Evolutionary conservation across 2,888 invertebrate species (phyloP), one percentile per base, ranked within the genome.

Genomic region (Eupelmus urozonus): DNA sequence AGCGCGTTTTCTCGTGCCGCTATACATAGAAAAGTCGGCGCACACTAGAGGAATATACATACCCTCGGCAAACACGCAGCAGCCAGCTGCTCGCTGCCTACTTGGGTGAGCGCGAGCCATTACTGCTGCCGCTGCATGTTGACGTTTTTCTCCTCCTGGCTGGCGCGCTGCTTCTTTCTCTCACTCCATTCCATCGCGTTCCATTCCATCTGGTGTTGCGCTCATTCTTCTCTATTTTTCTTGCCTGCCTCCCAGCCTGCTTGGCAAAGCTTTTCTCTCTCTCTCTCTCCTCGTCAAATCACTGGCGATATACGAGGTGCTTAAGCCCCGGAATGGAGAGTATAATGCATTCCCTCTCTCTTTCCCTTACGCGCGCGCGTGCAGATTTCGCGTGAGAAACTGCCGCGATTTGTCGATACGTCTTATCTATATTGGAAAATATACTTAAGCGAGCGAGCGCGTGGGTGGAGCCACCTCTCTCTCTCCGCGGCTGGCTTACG

Each of bases 201-300:
- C 70, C 76, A 53, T 72, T 70, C 74, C 69, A 71, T 70, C 67
- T 51, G 51, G 42, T 40, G 60, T 60, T 70, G 60, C n/a, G n/a
- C 71, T 71, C 81, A 79, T 81, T 80, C 77, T 77, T 78, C 70
- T 80, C 66, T 34, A 55, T 63, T 70, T 70, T 18, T 63, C 74
- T 53, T 27, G 27, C 59, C 5, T n/a, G n/a, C n/a, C n/a, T n/a
- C n/a, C n/a, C n/a, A n/a, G n/a, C 20, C 62, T 69, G 34, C 45
- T 76, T 76, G 66, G 62, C 72, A 70, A 25, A 65, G 72, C 72
- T 34, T 51, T 20, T 66, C 55, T 65, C 16, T 49, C 34, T 42
- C 40, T 29, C 53, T 16, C 45, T 63, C 53, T 16, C 53, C 62
- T 76, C 78, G 60, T 66, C 79, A 73, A 65, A 74, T 79, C 77